Evolutionary conservation across 2,888 invertebrate species (phyloP), one percentile per base, ranked within the genome.

Genomic region (Julus scandinavius): DNA sequence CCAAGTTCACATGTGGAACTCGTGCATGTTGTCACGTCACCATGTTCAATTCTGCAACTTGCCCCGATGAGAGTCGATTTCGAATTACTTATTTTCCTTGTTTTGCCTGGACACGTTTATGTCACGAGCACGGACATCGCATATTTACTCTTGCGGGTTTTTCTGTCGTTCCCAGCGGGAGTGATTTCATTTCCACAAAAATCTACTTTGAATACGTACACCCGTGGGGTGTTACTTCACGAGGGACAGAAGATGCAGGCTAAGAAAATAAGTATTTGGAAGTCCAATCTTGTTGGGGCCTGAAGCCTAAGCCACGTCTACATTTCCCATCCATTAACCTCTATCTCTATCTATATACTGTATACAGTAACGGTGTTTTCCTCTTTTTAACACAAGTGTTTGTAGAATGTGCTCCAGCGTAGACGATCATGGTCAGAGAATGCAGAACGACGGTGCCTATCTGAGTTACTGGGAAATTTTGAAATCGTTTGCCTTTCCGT

Each of bases 1-100:
- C 72, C 72, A 72, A 72, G 72, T 72, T 72, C 72, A 72, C 29
- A 72, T 6, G 72, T 72, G 72, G 29, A 72, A 72, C 72, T 72
- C 72, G 29, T 72, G 72, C 11, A 72, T 72, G 72, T 72, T 29
- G 72, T 72, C 72, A 72, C 72, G 72, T 72, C 29, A 29, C 29
- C 72, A n/a, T 72, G 72, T 72, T 29, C 29, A 20, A 72, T 72
- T 11, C 72, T 29, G 72, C 29, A 29, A 72, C 72, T 72, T 72
- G 72, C 29, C 29, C 72, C 29, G 11, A 29, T 29, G 29, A 29
- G 72, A 72, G 29, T 72, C 11, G 29, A 72, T 2, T 9, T 63
- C 7, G 20, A 54, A 54, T 17, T 54, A 15, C 13, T 4, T 15
- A 15, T 13, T 29, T 29, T 54, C 54, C 17, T 45, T 45, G n/a